Base-by-base conservation (phyloP, 2,113 vertebrate genomes). In the Pterocles orientalis region DNA sequence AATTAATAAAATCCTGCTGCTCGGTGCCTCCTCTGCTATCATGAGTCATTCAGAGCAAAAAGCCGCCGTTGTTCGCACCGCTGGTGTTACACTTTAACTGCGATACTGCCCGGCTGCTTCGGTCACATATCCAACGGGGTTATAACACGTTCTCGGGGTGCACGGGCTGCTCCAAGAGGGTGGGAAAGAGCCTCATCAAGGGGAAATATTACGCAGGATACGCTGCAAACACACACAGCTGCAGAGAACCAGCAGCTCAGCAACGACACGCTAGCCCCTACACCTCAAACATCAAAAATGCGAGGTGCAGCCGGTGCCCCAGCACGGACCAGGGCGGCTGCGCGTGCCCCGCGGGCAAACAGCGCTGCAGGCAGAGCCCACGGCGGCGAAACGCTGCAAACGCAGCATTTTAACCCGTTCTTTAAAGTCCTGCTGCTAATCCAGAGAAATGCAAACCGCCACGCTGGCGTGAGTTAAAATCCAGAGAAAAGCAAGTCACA, bases 61-160 rank as follows among this genome's bases (percentile, higher is more conserved):
- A 87, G 90, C 73, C 20, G 2, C 81, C 77, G 20, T 53, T 86
- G 92, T 91, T 94, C 77, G 23, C 92, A 73, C 92, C 94, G 91
- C 94, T 86, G 84, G 68, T 56, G 47, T 86, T 69, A 65, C 20
- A 43, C 58, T 84, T 86, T 72, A 93, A 95, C 86, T 91, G 84
- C 84, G 86, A 77, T 91, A 91, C 84, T 68, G 87, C 92, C 60
- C 39, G 84, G 88, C 92, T 82, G 92, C 58, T 53, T 93, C 53
- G 70, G 94, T 51, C 92, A 84, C 45, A 5, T n/a, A 33, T 69
- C 57, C 39, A 77, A 61, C 21, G 15, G 77, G 69, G 84, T 57
- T 91, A 41, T 70, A 73, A 81, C 69, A 78, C 78, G 39, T 58
- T 18, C 82, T 26, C 20, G 10, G 78, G 41, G 50, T 29, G 45